Evolutionary conservation across 2,797 vertebrate genomes (phyloP).

Genomic region (Yasuhikotakia modesta): DNA sequence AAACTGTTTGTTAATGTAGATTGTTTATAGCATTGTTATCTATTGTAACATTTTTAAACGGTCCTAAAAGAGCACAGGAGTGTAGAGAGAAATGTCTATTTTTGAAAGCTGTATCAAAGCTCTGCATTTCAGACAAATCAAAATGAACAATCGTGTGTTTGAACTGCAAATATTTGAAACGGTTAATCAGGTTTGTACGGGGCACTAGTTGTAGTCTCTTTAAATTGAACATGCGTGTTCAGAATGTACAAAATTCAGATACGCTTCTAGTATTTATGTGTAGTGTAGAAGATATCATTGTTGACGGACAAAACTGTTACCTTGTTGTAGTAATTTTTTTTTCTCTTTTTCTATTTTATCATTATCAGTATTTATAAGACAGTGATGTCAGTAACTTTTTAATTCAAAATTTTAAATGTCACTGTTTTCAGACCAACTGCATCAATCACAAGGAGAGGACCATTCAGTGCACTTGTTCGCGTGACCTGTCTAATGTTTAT

Average conservation of each 20-base stretch:
- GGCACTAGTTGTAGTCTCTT: conserved; percentile 5
- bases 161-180: neutral
- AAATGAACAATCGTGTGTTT: neutral
- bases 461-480: neutral
- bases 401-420: too few species aligned
- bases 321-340: conserved; percentile 21
- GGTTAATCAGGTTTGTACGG: neutral
- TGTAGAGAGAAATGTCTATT: conserved; percentile 1
- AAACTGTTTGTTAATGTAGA: conserved; percentile 33
- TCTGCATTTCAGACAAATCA: neutral
- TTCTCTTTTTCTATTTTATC: too few species aligned
- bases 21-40: neutral
- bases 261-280: conserved; percentile 15
- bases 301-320: neutral
- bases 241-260: conserved; percentile 10
- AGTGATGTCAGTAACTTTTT: neutral
- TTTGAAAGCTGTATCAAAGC: neutral
- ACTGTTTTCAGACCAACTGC: conserved; percentile 4
- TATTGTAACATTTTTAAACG: conserved; percentile 18
- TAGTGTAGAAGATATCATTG: neutral
- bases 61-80: conserved; percentile 3
- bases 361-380: conserved; percentile 21
- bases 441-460: conserved; percentile 11
- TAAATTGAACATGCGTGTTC: neutral
- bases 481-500: neutral